Evolutionary conservation across 2,113 vertebrate genomes (phyloP).

Genomic region (Solea solea): DNA sequence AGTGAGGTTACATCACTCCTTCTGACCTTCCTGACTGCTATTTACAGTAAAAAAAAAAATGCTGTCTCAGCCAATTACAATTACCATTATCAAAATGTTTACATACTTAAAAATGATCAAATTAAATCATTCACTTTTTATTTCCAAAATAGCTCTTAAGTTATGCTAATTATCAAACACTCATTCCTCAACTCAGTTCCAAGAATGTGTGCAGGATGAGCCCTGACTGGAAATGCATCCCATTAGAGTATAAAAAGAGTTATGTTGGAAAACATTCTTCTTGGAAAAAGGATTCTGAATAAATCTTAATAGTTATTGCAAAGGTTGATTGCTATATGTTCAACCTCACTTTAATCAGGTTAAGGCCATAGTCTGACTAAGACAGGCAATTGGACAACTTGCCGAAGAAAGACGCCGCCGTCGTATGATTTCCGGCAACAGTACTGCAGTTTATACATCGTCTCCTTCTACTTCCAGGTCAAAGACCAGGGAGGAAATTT

Average conservation of each 20-base stretch:
- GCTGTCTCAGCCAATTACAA: slow-evolving; percentile 3
- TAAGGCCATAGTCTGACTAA: no score
- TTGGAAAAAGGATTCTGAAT: neutral
- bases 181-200: slow-evolving; percentile 31
- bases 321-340: no score
- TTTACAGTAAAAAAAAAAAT: neutral
- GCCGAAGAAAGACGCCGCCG: no score
- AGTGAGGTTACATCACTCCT: slow-evolving; percentile 27
- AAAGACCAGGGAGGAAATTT: no score
- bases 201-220: slow-evolving; percentile 25
- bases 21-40: slow-evolving; percentile 10
- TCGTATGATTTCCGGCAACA: no score
- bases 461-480: no score
- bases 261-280: neutral
- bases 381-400: no score
- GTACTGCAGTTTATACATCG: no score
- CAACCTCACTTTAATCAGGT: no score
- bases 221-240: neutral
- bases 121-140: neutral
- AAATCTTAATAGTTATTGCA: neutral
- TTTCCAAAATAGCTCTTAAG: neutral
- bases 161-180: slow-evolving; percentile 5
- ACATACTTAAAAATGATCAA: neutral
- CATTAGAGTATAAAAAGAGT: neutral
- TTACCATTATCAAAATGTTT: neutral